These are phyloP conservation scores for Lacerta bilineata DNA, from an alignment of 2,797 vertebrate species.

Conservation along the genomic window DNA sequence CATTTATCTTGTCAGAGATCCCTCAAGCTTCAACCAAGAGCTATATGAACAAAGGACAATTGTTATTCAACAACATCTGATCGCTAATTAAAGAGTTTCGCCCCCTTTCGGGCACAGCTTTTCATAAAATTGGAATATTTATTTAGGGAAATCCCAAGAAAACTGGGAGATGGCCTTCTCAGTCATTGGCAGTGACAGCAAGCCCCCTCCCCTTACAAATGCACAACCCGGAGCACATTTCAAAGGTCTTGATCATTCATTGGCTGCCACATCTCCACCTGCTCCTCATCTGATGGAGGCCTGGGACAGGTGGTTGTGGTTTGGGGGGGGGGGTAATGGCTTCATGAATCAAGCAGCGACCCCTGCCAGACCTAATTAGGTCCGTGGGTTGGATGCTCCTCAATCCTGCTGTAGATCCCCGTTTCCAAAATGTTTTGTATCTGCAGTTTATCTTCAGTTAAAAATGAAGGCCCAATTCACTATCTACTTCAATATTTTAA, in stretches of 20 bases:
- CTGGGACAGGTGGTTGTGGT: too few relatives aligned
- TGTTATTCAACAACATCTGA: background rate
- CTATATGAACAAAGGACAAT: background rate
- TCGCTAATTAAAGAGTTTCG: background rate
- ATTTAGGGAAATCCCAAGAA: constrained; percentile 20
- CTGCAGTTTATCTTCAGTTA: background rate
- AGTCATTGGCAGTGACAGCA: too few relatives aligned
- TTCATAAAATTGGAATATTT: background rate
- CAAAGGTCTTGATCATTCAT: too few relatives aligned
- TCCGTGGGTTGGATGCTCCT: too few relatives aligned
- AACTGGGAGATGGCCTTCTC: background rate
- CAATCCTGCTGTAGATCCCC: background rate
- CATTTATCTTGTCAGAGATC: background rate
- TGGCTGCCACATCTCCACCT: too few relatives aligned
- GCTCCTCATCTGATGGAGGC: too few relatives aligned
- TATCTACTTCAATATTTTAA: background rate
- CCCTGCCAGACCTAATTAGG: too few relatives aligned
- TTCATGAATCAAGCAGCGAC: too few relatives aligned
- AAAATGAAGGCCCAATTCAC: background rate
- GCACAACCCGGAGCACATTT: too few relatives aligned
- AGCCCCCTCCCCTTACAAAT: too few relatives aligned
- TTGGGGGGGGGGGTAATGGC: too few relatives aligned
- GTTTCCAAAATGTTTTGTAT: background rate
- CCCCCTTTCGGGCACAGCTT: background rate
- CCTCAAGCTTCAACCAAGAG: background rate